Evolutionary conservation across 2,888 invertebrate species (phyloP).

Genomic region (Eupithecia dodoneata): DNA sequence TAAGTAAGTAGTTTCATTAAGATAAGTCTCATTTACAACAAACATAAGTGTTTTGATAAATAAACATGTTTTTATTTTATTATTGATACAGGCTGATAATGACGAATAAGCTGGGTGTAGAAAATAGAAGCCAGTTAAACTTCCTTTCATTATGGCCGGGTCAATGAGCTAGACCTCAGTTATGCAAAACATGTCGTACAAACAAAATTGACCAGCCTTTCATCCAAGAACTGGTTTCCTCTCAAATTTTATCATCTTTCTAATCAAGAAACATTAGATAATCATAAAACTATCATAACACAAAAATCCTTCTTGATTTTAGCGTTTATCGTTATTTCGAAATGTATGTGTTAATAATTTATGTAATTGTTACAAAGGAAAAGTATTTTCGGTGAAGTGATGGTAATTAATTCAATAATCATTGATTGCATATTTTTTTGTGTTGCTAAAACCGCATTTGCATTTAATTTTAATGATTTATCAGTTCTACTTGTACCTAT

Average conservation of each 20-base stretch:
- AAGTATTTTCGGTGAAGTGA: constrained; percentile 27
- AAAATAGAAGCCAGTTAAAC: background rate
- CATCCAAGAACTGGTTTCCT: constrained; percentile 14
- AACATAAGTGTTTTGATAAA: no score
- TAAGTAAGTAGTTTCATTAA: no score
- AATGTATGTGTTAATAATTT: constrained; percentile 39
- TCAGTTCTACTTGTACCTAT: background rate
- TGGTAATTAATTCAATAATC: constrained; percentile 34
- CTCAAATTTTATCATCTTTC: constrained; percentile 12
- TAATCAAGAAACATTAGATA: constrained; percentile 9
- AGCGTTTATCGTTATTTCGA: constrained; percentile 29
- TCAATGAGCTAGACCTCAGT: background rate
- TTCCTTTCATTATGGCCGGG: background rate
- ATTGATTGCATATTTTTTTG: constrained; percentile 6
- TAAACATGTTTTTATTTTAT: no score
- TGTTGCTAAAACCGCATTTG: constrained; percentile 5
- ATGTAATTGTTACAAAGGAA: constrained; percentile 38
- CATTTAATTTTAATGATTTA: constrained; percentile 9
- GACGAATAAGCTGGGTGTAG: no score
- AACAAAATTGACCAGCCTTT: constrained; percentile 13
- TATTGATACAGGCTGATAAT: no score
- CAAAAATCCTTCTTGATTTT: constrained; percentile 9
- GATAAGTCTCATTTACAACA: no score
- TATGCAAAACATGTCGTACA: constrained; percentile 12
- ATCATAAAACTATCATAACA: constrained; percentile 13